phyloP scores from a whole-genome alignment of 2,797 vertebrate genomes.

The Phataginus tricuspis region DNA sequence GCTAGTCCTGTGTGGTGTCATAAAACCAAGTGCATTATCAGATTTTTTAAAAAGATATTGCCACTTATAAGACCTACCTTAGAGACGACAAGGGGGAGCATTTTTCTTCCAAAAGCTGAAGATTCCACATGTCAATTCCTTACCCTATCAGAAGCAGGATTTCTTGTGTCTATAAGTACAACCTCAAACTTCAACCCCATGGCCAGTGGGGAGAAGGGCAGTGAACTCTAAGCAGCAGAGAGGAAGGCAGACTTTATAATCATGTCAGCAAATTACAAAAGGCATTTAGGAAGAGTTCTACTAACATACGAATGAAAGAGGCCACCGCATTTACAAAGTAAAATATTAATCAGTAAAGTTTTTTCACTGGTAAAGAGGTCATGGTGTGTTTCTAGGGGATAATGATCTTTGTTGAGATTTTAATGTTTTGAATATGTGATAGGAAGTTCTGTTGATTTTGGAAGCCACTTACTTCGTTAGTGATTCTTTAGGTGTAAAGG shows the following conservation, averaged over 20 bases:
- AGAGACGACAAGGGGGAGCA: not conserved
- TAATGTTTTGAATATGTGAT: not conserved
- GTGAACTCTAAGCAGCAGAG: not conserved
- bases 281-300: not conserved
- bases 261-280: not conserved
- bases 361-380: not conserved
- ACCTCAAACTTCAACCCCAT: not conserved
- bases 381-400: not conserved
- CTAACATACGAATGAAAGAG: not conserved
- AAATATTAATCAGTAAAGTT: not conserved
- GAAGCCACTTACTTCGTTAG: not conserved
- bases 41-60: not conserved
- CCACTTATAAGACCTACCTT: not conserved
- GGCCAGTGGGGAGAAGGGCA: too few species aligned
- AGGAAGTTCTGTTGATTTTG: conserved; percentile 28
- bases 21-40: not conserved
- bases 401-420: not conserved
- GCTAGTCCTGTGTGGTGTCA: not conserved
- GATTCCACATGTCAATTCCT: not conserved
- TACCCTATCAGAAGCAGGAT: not conserved
- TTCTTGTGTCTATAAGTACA: not conserved
- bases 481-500: not conserved
- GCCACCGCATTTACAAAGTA: not conserved
- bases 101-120: not conserved
- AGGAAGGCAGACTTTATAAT: not conserved